Conservation (phyloP, 2,113 vertebrate species). For the Centrocercus urophasianus region DNA sequence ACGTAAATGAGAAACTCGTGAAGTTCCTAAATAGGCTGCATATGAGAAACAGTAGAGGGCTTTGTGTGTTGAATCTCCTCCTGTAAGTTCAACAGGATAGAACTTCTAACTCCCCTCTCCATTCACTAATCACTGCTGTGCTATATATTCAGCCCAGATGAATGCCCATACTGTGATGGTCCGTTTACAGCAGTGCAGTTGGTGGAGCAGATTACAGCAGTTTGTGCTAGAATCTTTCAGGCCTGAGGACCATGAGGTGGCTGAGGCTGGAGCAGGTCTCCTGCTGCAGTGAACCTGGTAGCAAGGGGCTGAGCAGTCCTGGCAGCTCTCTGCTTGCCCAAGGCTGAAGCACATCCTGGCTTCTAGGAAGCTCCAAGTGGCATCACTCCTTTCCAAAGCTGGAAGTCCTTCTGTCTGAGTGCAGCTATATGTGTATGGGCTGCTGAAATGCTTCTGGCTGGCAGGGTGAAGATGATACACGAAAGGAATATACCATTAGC, state of each 20-base stretch:
- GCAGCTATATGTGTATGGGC: background rate
- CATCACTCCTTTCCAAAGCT: background rate
- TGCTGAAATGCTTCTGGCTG: background rate
- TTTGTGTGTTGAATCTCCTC: background rate
- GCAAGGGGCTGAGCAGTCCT: background rate
- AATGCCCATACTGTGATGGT: background rate
- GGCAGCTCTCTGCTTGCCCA: background rate
- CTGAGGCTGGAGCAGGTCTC: background rate
- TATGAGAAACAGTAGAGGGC: background rate
- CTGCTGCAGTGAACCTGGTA: background rate
- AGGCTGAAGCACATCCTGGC: background rate
- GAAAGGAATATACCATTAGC: background rate
- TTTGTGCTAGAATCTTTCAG: constrained; percentile 21
- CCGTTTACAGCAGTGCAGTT: background rate
- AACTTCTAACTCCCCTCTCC: constrained; percentile 12
- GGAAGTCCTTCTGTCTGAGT: background rate
- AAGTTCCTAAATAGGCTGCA: background rate
- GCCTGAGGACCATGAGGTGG: background rate
- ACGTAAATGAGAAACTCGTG: background rate
- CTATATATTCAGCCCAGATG: constrained; percentile 6
- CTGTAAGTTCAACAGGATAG: background rate
- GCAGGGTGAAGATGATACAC: background rate
- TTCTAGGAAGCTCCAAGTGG: background rate
- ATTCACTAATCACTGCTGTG: constrained; percentile 9
- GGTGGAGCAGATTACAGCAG: background rate